Percentiles rank a stretch among this genome's conserved stretches.
Evolutionary conservation across 2,888 invertebrate genomes (phyloP).

Genomic region (Synanthedon tipuliformis): DNA sequence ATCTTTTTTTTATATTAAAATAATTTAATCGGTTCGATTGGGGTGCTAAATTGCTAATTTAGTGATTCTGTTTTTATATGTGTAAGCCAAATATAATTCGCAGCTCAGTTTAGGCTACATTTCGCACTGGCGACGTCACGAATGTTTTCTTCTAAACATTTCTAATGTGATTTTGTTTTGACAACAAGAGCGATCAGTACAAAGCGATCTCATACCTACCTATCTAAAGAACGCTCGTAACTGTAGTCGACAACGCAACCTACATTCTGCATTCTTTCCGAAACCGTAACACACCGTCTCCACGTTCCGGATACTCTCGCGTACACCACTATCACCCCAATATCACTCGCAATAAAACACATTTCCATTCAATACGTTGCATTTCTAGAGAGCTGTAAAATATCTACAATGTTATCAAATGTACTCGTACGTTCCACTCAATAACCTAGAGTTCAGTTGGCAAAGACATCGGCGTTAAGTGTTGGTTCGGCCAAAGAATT

Average conservation of each 20-base stretch:
- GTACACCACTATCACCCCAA: conserved; percentile 55
- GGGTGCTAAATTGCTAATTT: no score
- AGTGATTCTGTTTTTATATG: no score
- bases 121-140: neutral
- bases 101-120: no score
- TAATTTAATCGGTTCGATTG: no score
- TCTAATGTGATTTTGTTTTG: conserved; percentile 11
- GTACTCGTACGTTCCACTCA: conserved; percentile 26
- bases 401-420: conserved; percentile 18
- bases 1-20: no score
- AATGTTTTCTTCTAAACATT: neutral
- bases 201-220: conserved; percentile 47
- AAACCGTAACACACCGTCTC: conserved; percentile 68
- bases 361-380: conserved; percentile 44
- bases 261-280: conserved; percentile 69
- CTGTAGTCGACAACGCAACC: conserved; percentile 65
- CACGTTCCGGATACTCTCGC: conserved; percentile 59
- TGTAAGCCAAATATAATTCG: no score
- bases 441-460: conserved; percentile 14
- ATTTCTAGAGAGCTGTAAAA: conserved; percentile 60
- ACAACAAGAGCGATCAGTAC: conserved; percentile 46
- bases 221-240: conserved; percentile 44
- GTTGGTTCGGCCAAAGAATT: conserved; percentile 1
- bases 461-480: conserved; percentile 1
- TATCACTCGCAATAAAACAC: conserved; percentile 44